These are phyloP conservation scores for Kryptolebias marmoratus DNA, from an alignment of 2,113 vertebrate species.

Conservation along the genomic window DNA sequence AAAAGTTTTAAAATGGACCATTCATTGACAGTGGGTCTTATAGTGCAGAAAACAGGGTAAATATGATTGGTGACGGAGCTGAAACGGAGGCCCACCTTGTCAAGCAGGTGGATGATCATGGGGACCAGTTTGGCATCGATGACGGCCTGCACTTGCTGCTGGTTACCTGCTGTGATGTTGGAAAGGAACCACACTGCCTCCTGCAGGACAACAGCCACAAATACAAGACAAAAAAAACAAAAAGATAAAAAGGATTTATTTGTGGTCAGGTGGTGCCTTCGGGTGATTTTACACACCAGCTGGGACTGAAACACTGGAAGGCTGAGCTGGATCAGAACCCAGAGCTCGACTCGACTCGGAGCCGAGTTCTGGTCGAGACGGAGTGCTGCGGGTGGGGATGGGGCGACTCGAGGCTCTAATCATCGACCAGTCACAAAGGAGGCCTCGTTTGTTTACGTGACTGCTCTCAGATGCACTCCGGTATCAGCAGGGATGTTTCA, in stretches of 20 bases:
- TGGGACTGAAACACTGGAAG: background rate
- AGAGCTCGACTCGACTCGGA: constrained; percentile 60
- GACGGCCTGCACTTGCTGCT: constrained; percentile 99
- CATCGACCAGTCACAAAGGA: constrained; percentile 80
- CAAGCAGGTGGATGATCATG: constrained; percentile 98
- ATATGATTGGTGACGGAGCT: fast-evolving
- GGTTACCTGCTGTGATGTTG: constrained; percentile 99
- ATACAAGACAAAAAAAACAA: background rate
- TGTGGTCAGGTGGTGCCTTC: background rate
- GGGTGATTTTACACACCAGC: background rate
- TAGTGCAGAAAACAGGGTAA: background rate
- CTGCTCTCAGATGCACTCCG: constrained; percentile 95
- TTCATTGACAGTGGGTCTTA: no score
- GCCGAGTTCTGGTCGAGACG: constrained; percentile 81
- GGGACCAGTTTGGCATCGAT: constrained; percentile 98
- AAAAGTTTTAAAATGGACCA: no score
- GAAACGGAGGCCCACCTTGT: constrained; percentile 86
- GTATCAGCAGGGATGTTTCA: constrained; percentile 85
- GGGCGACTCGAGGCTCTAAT: constrained; percentile 88
- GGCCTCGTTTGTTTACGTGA: constrained; percentile 74
- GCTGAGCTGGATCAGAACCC: constrained; percentile 86
- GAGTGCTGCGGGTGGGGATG: constrained; percentile 75
- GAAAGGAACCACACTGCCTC: constrained; percentile 99
- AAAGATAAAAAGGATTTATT: no score
- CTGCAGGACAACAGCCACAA: constrained; percentile 77